These are phyloP conservation scores for Sebastes fasciatus DNA, from an alignment of 2,113 vertebrate genomes.

Conservation along the genomic window DNA sequence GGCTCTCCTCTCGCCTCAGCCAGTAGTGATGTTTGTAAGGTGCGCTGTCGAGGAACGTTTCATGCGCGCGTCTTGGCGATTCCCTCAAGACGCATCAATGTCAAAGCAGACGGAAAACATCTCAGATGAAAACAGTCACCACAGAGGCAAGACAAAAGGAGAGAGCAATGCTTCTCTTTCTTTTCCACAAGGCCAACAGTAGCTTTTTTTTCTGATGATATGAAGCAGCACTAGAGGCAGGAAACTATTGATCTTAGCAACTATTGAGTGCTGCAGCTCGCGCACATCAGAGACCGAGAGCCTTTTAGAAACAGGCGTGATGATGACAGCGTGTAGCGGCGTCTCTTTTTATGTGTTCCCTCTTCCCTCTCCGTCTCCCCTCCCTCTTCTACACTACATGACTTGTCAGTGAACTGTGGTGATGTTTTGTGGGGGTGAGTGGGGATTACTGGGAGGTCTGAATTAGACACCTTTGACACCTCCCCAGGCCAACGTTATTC, in stretches of 20 bases:
- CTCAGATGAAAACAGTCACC: conserved; percentile 15
- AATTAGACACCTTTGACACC: conserved; percentile 67
- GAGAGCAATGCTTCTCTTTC: not conserved
- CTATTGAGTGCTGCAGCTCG: conserved; percentile 49
- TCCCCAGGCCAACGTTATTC: conserved; percentile 61
- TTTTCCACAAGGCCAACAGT: conserved; percentile 19
- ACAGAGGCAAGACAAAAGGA: conserved; percentile 7
- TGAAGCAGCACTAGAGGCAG: conserved; percentile 39
- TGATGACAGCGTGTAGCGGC: conserved; percentile 60
- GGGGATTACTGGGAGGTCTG: conserved; percentile 45
- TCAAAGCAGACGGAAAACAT: conserved; percentile 42
- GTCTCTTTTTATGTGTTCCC: conserved; percentile 40
- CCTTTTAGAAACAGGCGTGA: conserved; percentile 59
- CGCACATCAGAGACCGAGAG: conserved; percentile 56
- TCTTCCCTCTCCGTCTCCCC: conserved; percentile 5
- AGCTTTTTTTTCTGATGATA: conserved; percentile 37
- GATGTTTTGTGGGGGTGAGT: conserved; percentile 37
- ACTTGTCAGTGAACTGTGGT: conserved; percentile 70
- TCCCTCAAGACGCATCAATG: conserved; percentile 78
- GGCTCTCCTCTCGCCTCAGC: conserved; percentile 77
- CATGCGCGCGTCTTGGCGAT: conserved; percentile 81
- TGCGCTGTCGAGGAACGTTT: conserved; percentile 76
- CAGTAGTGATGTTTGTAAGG: conserved; percentile 83
- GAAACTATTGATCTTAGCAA: conserved; percentile 64
- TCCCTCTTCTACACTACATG: conserved; percentile 37